Evolutionary conservation across 2,797 vertebrate species (phyloP).

Genomic region (Cheracebus regulus): DNA sequence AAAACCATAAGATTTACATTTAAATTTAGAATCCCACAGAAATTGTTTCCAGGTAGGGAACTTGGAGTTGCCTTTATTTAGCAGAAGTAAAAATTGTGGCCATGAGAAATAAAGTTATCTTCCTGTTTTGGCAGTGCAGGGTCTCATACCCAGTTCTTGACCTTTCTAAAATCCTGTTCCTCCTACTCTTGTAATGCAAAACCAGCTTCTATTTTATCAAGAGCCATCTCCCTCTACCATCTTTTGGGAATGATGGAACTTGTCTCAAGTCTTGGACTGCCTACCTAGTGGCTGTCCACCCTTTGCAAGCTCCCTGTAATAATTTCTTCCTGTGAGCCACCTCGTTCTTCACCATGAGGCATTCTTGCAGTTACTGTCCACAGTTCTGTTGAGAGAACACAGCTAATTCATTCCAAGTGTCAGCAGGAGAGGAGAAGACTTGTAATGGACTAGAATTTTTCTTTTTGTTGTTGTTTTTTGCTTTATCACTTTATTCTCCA

Average conservation of each 20-base stretch:
- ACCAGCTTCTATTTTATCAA: background rate
- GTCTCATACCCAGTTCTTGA: background rate
- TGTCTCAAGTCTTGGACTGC: background rate
- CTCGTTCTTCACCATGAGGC: background rate
- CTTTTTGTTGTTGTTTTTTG: no score
- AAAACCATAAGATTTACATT: background rate
- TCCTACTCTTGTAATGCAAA: background rate
- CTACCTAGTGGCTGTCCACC: no score
- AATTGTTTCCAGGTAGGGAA: background rate
- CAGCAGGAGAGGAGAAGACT: background rate
- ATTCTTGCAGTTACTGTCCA: background rate
- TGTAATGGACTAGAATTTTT: background rate
- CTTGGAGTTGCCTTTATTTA: background rate
- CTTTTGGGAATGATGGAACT: background rate
- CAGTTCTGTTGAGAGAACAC: background rate
- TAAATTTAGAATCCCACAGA: background rate
- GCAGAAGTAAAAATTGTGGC: background rate
- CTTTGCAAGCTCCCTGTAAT: background rate
- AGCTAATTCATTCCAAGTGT: background rate
- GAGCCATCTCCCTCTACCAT: background rate
- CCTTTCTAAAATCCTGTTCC: background rate
- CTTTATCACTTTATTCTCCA: background rate
- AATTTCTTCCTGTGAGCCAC: background rate
- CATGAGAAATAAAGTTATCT: background rate
- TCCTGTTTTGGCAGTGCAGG: background rate